These are phyloP conservation scores for Dromaius novaehollandiae DNA, from an alignment of 2,113 vertebrate species.

Conservation along the genomic window DNA sequence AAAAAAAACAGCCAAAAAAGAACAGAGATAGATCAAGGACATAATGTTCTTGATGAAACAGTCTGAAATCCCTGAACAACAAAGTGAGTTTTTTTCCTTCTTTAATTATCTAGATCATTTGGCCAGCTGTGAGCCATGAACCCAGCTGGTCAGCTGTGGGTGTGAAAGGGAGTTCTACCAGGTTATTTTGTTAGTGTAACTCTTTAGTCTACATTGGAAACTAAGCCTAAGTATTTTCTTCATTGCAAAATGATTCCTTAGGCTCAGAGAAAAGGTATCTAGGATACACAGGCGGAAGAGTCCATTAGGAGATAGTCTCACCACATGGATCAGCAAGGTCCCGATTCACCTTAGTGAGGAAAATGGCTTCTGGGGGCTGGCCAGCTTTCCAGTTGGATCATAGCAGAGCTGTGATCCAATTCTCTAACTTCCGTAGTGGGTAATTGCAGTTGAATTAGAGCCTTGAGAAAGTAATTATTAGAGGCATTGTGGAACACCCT, in stretches of 20 bases:
- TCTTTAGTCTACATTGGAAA: background rate
- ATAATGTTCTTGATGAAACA: conserved; percentile 74
- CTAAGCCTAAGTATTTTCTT: background rate
- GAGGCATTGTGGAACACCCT: conserved; percentile 60
- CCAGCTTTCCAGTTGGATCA: background rate
- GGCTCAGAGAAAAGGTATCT: accelerated
- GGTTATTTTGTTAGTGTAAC: conserved; percentile 5
- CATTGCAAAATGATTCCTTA: background rate
- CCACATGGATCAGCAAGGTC: background rate
- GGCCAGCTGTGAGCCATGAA: conserved; percentile 77
- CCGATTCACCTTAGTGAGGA: background rate
- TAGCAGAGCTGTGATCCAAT: conserved; percentile 12
- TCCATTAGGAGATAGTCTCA: background rate
- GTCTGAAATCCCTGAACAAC: conserved; percentile 69
- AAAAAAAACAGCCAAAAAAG: conserved; percentile 29
- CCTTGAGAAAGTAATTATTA: conserved; percentile 56
- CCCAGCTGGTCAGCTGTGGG: conserved; percentile 60
- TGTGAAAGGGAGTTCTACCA: background rate
- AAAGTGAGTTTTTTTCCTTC: conserved; percentile 61
- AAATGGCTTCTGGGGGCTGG: background rate
- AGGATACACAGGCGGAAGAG: accelerated
- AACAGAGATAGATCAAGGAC: conserved; percentile 72
- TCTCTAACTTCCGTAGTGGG: conserved; percentile 48
- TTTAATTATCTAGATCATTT: conserved; percentile 82
- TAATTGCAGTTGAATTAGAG: conserved; percentile 64